Conservation (phyloP, 2,888 invertebrate genomes). For the Conistra vaccinii region DNA sequence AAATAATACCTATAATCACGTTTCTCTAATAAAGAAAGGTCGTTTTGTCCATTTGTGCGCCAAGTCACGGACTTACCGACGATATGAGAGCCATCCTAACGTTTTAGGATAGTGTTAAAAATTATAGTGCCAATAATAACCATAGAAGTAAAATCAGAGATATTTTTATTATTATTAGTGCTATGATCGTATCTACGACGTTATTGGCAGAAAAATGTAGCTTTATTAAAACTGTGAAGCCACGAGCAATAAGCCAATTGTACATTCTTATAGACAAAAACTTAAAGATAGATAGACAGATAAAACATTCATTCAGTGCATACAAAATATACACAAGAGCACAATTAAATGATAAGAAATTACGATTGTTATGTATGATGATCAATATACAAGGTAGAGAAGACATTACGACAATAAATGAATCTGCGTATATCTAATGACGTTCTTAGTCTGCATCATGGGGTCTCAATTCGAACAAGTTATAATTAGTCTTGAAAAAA, state of each 20-base stretch:
- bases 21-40: constrained; percentile 48
- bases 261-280: too few species aligned
- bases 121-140: constrained; percentile 48
- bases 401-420: too few species aligned
- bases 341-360: too few species aligned
- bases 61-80: constrained; percentile 56
- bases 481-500: too few species aligned
- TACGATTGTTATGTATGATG: too few species aligned
- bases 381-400: too few species aligned
- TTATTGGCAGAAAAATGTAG: neutral
- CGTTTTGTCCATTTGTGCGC: constrained; percentile 36
- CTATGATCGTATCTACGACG: neutral
- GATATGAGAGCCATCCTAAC: constrained; percentile 39
- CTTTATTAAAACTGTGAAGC: constrained; percentile 1
- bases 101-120: constrained; percentile 54
- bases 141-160: constrained; percentile 20
- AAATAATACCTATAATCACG: constrained; percentile 24
- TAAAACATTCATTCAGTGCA: too few species aligned
- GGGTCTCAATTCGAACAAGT: too few species aligned
- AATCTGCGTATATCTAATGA: too few species aligned
- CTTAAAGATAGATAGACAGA: too few species aligned
- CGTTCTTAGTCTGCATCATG: too few species aligned
- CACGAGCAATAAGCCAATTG: neutral
- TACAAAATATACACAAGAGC: too few species aligned
- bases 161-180: constrained; percentile 36